These are phyloP conservation scores for Scaptomyza polygonia DNA, from an alignment of 2,888 invertebrate species.

Conservation along the genomic window DNA sequence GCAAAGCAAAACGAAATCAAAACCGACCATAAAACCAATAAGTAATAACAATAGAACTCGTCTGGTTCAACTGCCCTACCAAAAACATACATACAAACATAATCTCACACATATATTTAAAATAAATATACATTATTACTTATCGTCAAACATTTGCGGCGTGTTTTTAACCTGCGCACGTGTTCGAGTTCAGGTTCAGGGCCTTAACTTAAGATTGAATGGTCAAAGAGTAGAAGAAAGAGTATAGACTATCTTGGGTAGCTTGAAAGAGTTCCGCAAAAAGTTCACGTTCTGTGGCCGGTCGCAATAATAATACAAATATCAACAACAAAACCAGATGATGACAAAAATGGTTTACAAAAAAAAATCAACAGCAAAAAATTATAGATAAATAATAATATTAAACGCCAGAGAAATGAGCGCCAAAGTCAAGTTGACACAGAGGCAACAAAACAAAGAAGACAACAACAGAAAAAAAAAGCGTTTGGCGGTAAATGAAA, in stretches of 20 bases:
- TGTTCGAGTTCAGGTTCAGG: constrained; percentile 55
- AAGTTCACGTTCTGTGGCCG: constrained; percentile 56
- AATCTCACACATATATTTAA: neutral
- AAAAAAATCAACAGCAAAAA: neutral
- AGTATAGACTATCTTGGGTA: constrained; percentile 25
- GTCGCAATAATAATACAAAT: constrained; percentile 5
- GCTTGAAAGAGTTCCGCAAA: constrained; percentile 48
- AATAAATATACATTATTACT: constrained; percentile 44
- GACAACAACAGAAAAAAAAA: no score
- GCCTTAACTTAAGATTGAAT: constrained; percentile 20
- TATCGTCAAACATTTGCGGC: constrained; percentile 52
- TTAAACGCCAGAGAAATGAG: constrained; percentile 45
- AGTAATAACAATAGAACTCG: constrained; percentile 42
- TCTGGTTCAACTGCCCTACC: constrained; percentile 22
- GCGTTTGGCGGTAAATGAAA: constrained; percentile 36
- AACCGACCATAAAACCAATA: constrained; percentile 24
- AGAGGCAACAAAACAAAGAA: neutral
- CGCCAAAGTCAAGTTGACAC: constrained; percentile 25
- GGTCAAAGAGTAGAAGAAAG: neutral
- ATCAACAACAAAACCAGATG: constrained; percentile 14
- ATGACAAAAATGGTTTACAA: constrained; percentile 17
- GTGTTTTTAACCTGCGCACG: constrained; percentile 50
- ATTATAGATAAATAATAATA: neutral
- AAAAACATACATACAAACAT: neutral
- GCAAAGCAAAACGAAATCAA: constrained; percentile 1